Base-by-base conservation (phyloP, 1,140 invertebrate genomes). In the Eumaeus atala region DNA sequence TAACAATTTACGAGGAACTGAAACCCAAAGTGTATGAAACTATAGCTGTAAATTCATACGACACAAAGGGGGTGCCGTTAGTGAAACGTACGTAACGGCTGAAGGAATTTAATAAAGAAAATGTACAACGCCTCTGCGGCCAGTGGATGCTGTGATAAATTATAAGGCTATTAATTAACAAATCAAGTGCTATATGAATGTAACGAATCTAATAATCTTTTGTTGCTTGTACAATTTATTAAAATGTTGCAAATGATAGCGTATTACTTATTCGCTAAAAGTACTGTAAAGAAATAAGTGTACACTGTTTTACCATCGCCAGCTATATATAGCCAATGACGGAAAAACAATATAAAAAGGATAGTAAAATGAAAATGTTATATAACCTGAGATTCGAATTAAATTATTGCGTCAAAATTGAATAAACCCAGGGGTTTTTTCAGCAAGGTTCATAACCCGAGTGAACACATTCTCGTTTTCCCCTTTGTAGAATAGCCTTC, bases 71-170 rank as follows among this genome's bases (percentile, higher is more conserved):
- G 37, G 57, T n/a, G 21, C 34, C 37, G 36, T 57, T 59, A 54
- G 37, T 51, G 53, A 56, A 54, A 54, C 57, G 35, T 49, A 51
- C 36, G 56, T 62, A 48, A 40, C 47, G 34, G 37, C 42, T 51
- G 35, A 47, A 57, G 48, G 61, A 72, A 70, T 73, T 68, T 66
- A 67, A 73, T 70, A 70, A 62, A 48, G 63, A 66, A 65, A 66
- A 63, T 66, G 51, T 69, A 68, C 69, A 36, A 62, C 51, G 38
- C 54, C 54, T 54, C 62, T 68, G 64, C 66, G 64, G 68, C 67
- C 44, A 54, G 61, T 64, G 67, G 62, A 64, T 49, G 54, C 35
- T 65, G 62, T 64, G 64, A 72, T 75, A 73, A 73, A 73, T 73
- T 69, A 73, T 61, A 58, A 36, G 37, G 42, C 47, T 61, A 62